Conservation (phyloP, 2,113 vertebrate genomes). For the Pituophis catenifer region DNA sequence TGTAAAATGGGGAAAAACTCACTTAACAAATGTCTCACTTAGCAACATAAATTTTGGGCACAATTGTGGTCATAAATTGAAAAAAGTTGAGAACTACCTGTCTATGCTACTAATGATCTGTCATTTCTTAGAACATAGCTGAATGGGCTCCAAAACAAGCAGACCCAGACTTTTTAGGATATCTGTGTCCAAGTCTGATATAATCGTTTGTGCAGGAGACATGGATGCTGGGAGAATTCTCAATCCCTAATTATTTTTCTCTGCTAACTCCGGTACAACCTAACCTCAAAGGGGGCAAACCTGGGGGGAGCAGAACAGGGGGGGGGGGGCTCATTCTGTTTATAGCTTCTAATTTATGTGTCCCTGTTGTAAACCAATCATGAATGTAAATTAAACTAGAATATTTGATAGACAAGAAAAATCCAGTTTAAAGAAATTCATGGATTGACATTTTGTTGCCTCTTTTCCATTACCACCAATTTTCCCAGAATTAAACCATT, state of each 20-base stretch:
- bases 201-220: background rate
- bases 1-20: too few relatives aligned
- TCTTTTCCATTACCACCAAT: background rate
- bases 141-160: background rate
- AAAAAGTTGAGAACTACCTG: too few relatives aligned
- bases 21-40: too few relatives aligned
- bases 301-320: fast-evolving
- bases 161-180: background rate
- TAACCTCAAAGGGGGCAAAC: background rate
- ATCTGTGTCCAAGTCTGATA: background rate
- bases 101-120: background rate
- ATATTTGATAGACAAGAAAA: background rate
- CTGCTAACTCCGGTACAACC: background rate
- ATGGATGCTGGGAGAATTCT: background rate
- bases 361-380: background rate
- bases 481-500: background rate
- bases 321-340: background rate
- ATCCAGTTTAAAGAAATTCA: background rate
- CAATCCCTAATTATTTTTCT: background rate
- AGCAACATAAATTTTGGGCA: too few relatives aligned
- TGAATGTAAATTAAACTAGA: background rate
- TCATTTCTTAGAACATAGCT: background rate
- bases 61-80: too few relatives aligned
- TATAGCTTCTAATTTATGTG: background rate
- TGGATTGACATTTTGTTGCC: background rate